Percentiles rank a stretch among this genome's conserved stretches.
Evolutionary conservation across 2,113 vertebrate species (phyloP).

Genomic region (Lichenostomus cassidix): DNA sequence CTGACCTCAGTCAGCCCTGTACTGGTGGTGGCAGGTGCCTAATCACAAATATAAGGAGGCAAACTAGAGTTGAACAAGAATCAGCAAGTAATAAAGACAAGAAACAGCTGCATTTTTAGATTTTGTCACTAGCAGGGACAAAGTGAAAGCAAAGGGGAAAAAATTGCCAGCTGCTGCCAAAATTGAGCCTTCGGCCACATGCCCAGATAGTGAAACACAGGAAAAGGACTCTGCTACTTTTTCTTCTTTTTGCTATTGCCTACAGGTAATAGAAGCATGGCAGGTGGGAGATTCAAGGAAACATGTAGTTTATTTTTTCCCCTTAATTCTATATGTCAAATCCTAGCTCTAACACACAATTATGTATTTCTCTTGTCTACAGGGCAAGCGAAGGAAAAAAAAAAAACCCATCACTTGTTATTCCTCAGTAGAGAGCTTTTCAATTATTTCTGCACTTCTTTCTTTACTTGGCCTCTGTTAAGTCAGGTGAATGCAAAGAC

Average conservation of each 20-base stretch:
- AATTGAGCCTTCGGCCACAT: background rate
- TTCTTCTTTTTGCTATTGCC: background rate
- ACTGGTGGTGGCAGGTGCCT: accelerated
- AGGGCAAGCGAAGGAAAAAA: background rate
- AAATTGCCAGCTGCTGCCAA: background rate
- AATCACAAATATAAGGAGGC: background rate
- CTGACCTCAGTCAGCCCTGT: background rate
- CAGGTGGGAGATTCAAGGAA: background rate
- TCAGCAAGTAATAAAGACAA: background rate
- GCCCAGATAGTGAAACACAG: background rate
- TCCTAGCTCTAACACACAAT: background rate
- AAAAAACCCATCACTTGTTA: background rate
- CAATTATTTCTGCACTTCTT: background rate
- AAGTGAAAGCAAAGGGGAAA: background rate
- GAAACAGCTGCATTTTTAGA: background rate
- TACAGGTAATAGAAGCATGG: background rate
- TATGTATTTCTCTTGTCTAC: background rate
- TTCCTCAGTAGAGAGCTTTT: background rate
- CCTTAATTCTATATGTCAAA: background rate
- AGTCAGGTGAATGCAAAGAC: background rate
- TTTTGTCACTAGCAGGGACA: background rate
- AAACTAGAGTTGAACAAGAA: background rate
- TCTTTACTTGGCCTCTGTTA: background rate
- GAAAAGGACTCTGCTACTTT: background rate
- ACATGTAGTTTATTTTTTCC: accelerated